phyloP scores from a whole-genome alignment of 2,888 invertebrate species.

The Drosophila hamatofila region DNA sequence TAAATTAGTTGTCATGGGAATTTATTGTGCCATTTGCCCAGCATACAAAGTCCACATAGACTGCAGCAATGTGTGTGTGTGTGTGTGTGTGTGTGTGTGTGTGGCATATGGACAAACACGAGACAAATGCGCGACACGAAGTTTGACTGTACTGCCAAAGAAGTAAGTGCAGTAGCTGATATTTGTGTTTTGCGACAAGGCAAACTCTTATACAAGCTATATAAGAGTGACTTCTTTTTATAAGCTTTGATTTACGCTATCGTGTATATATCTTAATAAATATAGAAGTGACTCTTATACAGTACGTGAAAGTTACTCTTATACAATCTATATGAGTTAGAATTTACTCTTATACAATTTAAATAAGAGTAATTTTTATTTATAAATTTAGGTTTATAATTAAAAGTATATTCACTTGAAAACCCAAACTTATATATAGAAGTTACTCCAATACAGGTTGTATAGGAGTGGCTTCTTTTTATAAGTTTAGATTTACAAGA shows the following conservation, averaged over 20 bases:
- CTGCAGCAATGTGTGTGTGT: neutral
- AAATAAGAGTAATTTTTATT: neutral
- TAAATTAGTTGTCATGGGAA: constrained; percentile 81
- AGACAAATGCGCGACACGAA: constrained; percentile 13
- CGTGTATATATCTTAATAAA: neutral
- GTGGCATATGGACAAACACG: constrained; percentile 7
- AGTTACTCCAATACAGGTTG: neutral
- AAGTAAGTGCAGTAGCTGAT: neutral
- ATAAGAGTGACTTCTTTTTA: neutral
- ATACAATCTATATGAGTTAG: neutral
- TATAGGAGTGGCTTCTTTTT: neutral
- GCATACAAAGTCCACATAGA: constrained; percentile 34
- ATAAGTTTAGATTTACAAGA: neutral
- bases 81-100: constrained; percentile 1
- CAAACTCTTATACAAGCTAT: neutral
- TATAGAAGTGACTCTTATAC: neutral
- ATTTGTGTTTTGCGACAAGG: neutral
- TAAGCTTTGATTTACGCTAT: neutral
- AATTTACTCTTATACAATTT: neutral
- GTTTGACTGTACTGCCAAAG: neutral
- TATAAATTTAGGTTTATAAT: neutral
- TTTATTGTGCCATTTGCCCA: constrained; percentile 74
- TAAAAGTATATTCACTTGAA: too few species aligned
- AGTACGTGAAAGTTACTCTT: neutral
- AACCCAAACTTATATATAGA: neutral